These are phyloP conservation scores for Lacanobia wlatinum DNA, from an alignment of 2,888 invertebrate genomes.

Conservation along the genomic window DNA sequence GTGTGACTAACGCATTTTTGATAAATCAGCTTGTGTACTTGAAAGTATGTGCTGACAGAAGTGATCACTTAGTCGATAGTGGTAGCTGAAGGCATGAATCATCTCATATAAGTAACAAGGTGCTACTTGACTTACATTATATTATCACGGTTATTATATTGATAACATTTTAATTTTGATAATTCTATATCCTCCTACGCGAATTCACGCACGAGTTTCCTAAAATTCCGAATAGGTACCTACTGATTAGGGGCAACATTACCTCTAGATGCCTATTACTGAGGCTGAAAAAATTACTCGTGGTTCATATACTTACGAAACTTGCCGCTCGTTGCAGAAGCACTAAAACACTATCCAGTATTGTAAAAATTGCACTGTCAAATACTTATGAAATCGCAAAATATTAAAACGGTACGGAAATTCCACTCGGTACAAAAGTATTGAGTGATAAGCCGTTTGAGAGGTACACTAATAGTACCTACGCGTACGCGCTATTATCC, in stretches of 20 bases:
- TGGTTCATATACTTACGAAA: not conserved
- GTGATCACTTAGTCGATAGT: slow-evolving; percentile 14
- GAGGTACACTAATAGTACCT: slow-evolving; percentile 29
- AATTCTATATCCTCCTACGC: not conserved
- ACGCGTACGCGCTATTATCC: slow-evolving; percentile 39
- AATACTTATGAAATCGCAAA: slow-evolving; percentile 25
- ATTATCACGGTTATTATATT: slow-evolving; percentile 27
- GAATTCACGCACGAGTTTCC: not conserved
- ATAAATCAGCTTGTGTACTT: slow-evolving; percentile 21
- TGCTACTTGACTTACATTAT: slow-evolving; percentile 7
- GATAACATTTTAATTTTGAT: slow-evolving; percentile 10
- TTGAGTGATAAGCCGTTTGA: slow-evolving; percentile 44
- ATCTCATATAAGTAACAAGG: not conserved
- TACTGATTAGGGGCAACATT: not conserved
- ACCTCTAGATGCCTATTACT: not conserved
- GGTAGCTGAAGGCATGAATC: slow-evolving; percentile 19
- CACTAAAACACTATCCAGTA: slow-evolving; percentile 41
- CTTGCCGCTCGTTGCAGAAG: slow-evolving; percentile 7
- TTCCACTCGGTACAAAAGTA: slow-evolving; percentile 44
- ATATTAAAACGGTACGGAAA: slow-evolving; percentile 45
- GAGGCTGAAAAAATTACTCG: not conserved
- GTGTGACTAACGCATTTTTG: slow-evolving; percentile 38
- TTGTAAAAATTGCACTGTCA: slow-evolving; percentile 3
- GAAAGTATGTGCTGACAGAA: slow-evolving; percentile 19
- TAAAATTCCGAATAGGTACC: not conserved